Evolutionary conservation across 2,888 invertebrate genomes (phyloP).

Genomic region (Calameuta idolon): DNA sequence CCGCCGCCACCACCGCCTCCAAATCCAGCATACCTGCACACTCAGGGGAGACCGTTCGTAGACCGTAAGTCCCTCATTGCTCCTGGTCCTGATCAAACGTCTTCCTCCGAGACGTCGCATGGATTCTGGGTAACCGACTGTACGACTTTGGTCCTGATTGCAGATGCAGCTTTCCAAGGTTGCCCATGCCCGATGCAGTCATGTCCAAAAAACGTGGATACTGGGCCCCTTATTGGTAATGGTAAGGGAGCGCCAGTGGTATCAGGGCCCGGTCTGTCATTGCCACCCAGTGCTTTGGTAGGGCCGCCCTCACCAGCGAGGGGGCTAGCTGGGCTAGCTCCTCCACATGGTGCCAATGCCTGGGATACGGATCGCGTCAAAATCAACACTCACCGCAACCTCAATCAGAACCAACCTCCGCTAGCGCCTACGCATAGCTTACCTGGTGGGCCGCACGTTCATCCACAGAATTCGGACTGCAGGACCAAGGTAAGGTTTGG

Average conservation of each 20-base stretch:
- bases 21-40: conserved; percentile 64
- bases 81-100: neutral
- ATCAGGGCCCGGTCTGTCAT: conserved; percentile 67
- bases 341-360: conserved; percentile 66
- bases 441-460: conserved; percentile 53
- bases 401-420: conserved; percentile 53
- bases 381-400: conserved; percentile 61
- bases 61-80: conserved; percentile 55
- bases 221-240: conserved; percentile 98
- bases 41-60: conserved; percentile 64
- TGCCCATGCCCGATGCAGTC: conserved; percentile 93
- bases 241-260: conserved; percentile 76
- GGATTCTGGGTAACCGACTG: neutral
- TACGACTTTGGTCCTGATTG: conserved; percentile 21
- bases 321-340: conserved; percentile 67
- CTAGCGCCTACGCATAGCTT: conserved; percentile 59
- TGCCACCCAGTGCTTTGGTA: conserved; percentile 67
- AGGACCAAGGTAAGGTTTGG: conserved; percentile 50
- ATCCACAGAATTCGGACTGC: conserved; percentile 52
- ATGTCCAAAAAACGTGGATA: conserved; percentile 98
- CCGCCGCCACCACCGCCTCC: conserved; percentile 71
- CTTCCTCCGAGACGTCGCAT: neutral
- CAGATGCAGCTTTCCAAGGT: conserved; percentile 74
- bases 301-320: conserved; percentile 70
- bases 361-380: conserved; percentile 70